These are phyloP conservation scores for Eilema griseolum DNA, from an alignment of 2,888 invertebrate genomes.

Conservation along the genomic window DNA sequence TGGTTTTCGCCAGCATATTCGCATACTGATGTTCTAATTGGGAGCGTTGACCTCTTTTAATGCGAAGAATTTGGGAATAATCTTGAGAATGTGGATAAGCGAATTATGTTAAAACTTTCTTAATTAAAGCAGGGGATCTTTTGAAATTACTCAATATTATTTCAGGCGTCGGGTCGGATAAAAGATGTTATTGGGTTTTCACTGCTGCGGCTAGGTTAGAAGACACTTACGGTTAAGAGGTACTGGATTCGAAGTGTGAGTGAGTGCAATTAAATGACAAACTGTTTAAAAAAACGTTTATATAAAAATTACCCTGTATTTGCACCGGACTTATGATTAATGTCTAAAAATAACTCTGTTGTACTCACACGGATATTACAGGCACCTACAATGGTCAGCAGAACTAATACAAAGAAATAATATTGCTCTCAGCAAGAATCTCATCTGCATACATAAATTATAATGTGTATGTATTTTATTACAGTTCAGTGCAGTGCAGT, in stretches of 20 bases:
- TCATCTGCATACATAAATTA: slow-evolving; percentile 62
- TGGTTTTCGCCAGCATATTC: slow-evolving; percentile 17
- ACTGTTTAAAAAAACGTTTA: background rate
- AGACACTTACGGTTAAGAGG: background rate
- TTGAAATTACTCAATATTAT: background rate
- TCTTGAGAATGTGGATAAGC: slow-evolving; percentile 5
- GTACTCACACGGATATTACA: slow-evolving; percentile 37
- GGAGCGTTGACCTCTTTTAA: slow-evolving; percentile 18
- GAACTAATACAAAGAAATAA: slow-evolving; percentile 67
- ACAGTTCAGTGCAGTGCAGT: slow-evolving; percentile 65
- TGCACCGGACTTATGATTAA: background rate
- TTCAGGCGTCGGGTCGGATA: background rate
- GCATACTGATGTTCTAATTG: slow-evolving; percentile 6
- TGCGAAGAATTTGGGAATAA: background rate
- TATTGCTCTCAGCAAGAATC: slow-evolving; percentile 65
- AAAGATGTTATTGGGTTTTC: background rate
- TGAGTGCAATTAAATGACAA: background rate
- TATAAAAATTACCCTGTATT: background rate
- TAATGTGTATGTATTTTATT: slow-evolving; percentile 63
- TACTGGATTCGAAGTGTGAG: no score
- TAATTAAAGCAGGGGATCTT: background rate
- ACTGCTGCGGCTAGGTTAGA: background rate
- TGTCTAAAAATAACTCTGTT: slow-evolving; percentile 39
- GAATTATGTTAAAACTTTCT: background rate
- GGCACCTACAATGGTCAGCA: slow-evolving; percentile 56